phyloP scores from a whole-genome alignment of 2,888 invertebrate species.

The Julus scanicus region DNA sequence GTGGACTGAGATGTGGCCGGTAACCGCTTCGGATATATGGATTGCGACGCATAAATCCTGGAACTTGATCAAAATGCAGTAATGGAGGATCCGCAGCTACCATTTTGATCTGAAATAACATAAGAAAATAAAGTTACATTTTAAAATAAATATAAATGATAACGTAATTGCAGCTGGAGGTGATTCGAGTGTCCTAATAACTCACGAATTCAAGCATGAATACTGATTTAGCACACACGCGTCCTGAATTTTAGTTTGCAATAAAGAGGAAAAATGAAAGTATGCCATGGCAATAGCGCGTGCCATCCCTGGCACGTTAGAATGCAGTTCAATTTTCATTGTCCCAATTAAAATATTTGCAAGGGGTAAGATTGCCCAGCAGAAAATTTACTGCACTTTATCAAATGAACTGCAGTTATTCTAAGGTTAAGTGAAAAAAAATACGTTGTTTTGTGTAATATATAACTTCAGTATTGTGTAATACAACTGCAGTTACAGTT shows the following conservation, averaged over 20 bases:
- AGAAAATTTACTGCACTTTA: too few relatives aligned
- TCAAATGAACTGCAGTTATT: too few relatives aligned
- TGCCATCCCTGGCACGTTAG: not conserved
- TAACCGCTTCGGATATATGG: conserved; percentile 87
- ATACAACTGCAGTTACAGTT: too few relatives aligned
- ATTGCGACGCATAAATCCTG: conserved; percentile 69
- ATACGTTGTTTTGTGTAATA: too few relatives aligned
- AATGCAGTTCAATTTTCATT: not conserved
- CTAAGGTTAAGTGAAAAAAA: too few relatives aligned
- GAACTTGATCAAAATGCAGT: conserved; percentile 57
- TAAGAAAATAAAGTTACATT: too few relatives aligned
- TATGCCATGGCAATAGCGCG: conserved; percentile 1
- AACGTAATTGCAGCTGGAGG: too few relatives aligned
- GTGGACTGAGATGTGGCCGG: conserved; percentile 82
- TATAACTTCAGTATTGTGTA: too few relatives aligned
- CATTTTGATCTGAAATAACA: not conserved
- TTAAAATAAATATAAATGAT: too few relatives aligned
- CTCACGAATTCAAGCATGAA: not conserved
- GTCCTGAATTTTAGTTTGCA: not conserved
- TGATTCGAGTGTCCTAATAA: not conserved
- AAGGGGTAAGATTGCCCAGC: not conserved
- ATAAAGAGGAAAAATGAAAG: not conserved
- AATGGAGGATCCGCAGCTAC: not conserved
- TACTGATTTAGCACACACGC: not conserved
- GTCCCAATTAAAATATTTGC: not conserved